phyloP scores from a whole-genome alignment of 2,113 vertebrate species.

The Redunca redunca region DNA sequence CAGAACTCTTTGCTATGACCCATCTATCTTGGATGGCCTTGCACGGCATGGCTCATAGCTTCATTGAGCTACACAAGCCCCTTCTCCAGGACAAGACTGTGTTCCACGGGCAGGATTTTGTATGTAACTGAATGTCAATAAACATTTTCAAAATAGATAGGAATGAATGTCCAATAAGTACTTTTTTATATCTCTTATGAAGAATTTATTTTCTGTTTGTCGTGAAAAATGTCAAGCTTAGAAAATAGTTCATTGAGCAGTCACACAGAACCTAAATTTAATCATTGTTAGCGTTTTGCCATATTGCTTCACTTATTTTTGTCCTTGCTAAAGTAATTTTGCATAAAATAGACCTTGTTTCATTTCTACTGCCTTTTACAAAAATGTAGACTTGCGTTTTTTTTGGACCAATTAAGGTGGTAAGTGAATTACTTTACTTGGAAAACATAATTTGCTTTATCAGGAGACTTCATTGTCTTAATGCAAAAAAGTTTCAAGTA shows the following conservation, averaged over 20 bases:
- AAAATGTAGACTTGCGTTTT: background rate
- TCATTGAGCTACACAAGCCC: background rate
- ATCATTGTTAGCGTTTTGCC: background rate
- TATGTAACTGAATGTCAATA: background rate
- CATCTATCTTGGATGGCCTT: background rate
- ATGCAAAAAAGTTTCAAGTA: background rate
- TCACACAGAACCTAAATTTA: background rate
- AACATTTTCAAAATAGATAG: background rate
- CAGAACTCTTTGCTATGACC: background rate
- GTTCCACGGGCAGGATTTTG: background rate
- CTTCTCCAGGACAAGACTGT: background rate
- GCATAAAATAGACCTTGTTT: background rate
- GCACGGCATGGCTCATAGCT: background rate
- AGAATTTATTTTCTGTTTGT: background rate
- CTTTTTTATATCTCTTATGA: background rate
- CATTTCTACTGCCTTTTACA: background rate
- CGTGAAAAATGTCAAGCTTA: background rate
- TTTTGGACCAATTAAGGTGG: background rate
- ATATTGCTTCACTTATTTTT: background rate
- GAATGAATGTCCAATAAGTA: background rate
- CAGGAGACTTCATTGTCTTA: background rate
- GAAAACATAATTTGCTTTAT: background rate
- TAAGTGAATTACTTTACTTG: background rate
- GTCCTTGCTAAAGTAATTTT: background rate
- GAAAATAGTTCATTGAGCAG: background rate